A percentile compares a stretch with the other conserved stretches of the same genome.
Conservation (phyloP, 2,888 invertebrate genomes). For the Cremastobaeus sp. region DNA sequence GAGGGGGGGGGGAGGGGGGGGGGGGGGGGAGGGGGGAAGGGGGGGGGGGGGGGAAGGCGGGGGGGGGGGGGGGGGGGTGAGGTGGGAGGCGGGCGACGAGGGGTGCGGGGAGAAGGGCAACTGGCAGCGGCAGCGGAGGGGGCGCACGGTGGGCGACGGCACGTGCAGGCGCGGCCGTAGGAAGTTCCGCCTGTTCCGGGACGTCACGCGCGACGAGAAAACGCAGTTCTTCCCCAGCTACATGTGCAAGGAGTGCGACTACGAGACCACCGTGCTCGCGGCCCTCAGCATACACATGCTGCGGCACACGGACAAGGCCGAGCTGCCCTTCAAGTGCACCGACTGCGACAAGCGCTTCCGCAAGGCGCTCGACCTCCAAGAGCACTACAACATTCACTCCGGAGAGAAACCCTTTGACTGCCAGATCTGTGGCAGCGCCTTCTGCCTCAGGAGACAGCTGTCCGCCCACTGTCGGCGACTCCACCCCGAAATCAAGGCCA, state of each 20-base stretch:
- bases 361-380: conserved; percentile 74
- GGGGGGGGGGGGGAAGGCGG: no score
- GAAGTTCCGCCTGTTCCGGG: conserved; percentile 74
- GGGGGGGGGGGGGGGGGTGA: no score
- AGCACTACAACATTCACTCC: conserved; percentile 76
- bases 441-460: conserved; percentile 72
- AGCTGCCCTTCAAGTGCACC: conserved; percentile 74
- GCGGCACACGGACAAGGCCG: conserved; percentile 72
- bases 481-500: conserved; percentile 75
- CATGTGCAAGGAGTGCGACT: conserved; percentile 76
- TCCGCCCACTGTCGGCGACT: conserved; percentile 73
- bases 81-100: no score
- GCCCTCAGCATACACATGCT: conserved; percentile 74
- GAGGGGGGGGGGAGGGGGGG: no score
- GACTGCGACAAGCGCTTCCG: conserved; percentile 75
- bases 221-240: conserved; percentile 75
- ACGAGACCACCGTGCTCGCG: conserved; percentile 74
- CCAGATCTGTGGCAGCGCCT: conserved; percentile 70
- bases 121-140: conserved; percentile 72
- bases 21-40: no score
- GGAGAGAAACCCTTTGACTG: conserved; percentile 76
- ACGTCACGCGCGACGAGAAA: conserved; percentile 75
- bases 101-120: conserved; percentile 74
- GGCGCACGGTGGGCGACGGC: conserved; percentile 73
- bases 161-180: conserved; percentile 75